phyloP scores from a whole-genome alignment of 1,140 invertebrate species.

The Reticulitermes speratus region DNA sequence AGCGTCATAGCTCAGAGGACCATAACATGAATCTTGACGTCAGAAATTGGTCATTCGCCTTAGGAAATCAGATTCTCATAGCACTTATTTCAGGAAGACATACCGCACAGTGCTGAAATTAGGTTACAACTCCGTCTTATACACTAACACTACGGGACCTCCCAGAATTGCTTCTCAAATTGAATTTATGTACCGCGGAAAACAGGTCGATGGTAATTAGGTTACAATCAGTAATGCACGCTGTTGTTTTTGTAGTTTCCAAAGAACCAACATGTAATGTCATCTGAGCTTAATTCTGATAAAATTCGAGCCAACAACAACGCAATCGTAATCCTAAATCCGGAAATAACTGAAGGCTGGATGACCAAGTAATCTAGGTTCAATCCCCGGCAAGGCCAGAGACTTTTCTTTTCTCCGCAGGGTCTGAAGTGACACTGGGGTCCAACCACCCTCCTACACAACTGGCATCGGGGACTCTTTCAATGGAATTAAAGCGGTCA shows the following conservation, averaged over 20 bases:
- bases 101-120: background rate
- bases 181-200: background rate
- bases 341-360: too few relatives aligned
- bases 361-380: too few relatives aligned
- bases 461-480: too few relatives aligned
- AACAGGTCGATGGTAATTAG: background rate
- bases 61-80: background rate
- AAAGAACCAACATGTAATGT: background rate
- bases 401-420: too few relatives aligned
- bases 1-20: too few relatives aligned
- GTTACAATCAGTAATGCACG: background rate
- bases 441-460: too few relatives aligned
- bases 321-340: too few relatives aligned
- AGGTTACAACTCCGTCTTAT: background rate
- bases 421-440: too few relatives aligned
- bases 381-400: too few relatives aligned
- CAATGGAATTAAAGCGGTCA: too few relatives aligned
- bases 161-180: background rate
- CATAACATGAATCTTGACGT: too few relatives aligned
- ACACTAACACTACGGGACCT: background rate
- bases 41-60: background rate
- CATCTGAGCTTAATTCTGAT: background rate
- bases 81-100: background rate
- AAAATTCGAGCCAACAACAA: too few relatives aligned
- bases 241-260: background rate